Conservation (phyloP, 2,888 invertebrate genomes). For the Auanema freiburgensis region DNA sequence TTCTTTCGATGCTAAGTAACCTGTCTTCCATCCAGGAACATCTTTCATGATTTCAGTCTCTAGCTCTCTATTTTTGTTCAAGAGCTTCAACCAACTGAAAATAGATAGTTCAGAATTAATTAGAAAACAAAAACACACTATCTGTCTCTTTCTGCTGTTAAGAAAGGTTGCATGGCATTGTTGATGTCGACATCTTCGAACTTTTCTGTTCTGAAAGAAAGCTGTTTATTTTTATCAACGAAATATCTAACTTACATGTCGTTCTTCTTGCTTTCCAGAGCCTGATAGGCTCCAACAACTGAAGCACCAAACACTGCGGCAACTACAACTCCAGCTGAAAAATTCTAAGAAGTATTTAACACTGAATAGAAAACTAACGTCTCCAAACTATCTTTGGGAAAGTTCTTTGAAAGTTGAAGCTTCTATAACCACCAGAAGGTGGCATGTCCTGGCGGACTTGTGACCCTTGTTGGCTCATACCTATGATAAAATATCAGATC, state of each 20-base stretch:
- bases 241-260: constrained; percentile 24
- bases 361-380: constrained; percentile 46
- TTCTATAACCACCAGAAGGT: constrained; percentile 84
- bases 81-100: constrained; percentile 57
- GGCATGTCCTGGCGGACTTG: constrained; percentile 80
- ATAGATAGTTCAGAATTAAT: background rate
- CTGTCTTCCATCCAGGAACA: constrained; percentile 65
- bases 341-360: constrained; percentile 1
- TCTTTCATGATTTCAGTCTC: constrained; percentile 68
- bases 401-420: constrained; percentile 70
- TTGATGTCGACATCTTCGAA: constrained; percentile 62
- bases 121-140: constrained; percentile 30
- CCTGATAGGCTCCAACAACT: constrained; percentile 41
- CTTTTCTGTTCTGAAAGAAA: constrained; percentile 48
- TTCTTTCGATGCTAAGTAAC: constrained; percentile 3
- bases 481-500: too few relatives aligned
- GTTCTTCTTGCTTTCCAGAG: constrained; percentile 35
- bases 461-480: constrained; percentile 2
- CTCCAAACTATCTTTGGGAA: constrained; percentile 60
- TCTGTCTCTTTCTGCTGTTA: constrained; percentile 62
- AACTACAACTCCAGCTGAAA: constrained; percentile 47
- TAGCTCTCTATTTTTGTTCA: constrained; percentile 66
- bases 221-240: background rate
- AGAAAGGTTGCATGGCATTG: constrained; percentile 61
- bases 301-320: constrained; percentile 44